Percentiles rank a stretch among this genome's conserved stretches.
Conservation (phyloP, 2,797 vertebrate genomes). For the Pipistrellus nathusii region DNA sequence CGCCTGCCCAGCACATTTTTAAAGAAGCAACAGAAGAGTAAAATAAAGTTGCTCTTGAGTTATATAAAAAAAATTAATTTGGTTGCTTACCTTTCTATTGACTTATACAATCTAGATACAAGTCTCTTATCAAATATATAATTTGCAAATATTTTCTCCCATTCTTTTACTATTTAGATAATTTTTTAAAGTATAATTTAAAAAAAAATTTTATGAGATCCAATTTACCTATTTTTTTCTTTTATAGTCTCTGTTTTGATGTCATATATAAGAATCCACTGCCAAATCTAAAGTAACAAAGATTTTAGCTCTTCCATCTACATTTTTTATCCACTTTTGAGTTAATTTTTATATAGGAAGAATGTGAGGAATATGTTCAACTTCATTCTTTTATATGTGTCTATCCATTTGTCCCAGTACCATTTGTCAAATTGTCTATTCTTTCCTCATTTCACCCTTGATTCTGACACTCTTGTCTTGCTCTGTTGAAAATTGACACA, state of each 20-base stretch:
- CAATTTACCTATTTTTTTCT: background rate
- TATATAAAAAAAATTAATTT: background rate
- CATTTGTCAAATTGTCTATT: background rate
- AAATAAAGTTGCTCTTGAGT: background rate
- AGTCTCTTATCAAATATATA: background rate
- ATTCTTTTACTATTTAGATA: background rate
- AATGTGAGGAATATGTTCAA: background rate
- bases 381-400: background rate
- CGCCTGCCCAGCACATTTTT: background rate
- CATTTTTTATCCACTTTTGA: background rate
- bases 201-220: background rate
- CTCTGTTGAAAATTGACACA: constrained; percentile 15
- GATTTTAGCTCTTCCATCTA: background rate
- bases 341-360: background rate
- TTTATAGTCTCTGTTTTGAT: background rate
- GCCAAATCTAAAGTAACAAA: background rate
- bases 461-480: background rate
- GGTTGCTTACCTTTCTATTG: background rate
- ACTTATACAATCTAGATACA: background rate
- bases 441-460: background rate
- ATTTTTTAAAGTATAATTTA: background rate
- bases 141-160: constrained; percentile 5
- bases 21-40: background rate
- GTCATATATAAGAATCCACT: background rate
- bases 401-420: background rate